A percentile compares a stretch with the other conserved stretches of the same genome.
phyloP scores from a whole-genome alignment of 2,113 vertebrate species.

The Saimiri boliviensis region DNA sequence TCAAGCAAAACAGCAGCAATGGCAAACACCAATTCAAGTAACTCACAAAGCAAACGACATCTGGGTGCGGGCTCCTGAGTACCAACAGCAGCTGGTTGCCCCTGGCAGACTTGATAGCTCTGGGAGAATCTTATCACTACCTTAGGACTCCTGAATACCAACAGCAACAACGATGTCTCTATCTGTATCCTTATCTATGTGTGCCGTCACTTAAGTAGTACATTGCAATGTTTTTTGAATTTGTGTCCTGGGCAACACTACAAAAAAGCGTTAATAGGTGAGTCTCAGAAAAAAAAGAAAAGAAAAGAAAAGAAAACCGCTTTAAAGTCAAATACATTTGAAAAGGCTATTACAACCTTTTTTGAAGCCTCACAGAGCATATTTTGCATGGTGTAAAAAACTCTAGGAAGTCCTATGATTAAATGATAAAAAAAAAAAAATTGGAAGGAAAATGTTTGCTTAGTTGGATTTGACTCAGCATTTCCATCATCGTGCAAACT shows the following conservation, averaged over 20 bases:
- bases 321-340: constrained; percentile 6
- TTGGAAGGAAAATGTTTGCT: not conserved
- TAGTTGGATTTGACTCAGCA: not conserved
- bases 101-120: not conserved
- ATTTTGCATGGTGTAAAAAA: not conserved
- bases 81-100: not conserved
- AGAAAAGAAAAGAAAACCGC: too few relatives aligned
- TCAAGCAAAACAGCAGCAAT: not conserved
- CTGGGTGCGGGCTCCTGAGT: too few relatives aligned
- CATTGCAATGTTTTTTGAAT: not conserved
- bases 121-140: not conserved
- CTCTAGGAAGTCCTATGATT: not conserved
- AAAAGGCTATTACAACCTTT: not conserved
- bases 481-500: not conserved
- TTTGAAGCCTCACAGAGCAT: not conserved
- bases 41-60: fast-evolving
- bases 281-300: not conserved
- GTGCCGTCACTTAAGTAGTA: not conserved
- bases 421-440: constrained; percentile 18
- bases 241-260: not conserved
- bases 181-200: not conserved
- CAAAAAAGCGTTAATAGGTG: not conserved
- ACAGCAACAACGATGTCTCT: not conserved
- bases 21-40: not conserved
- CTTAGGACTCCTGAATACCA: not conserved